A percentile compares a stretch with the other conserved stretches of the same genome.
These are phyloP conservation scores for Anodontia alba DNA, from an alignment of 2,888 invertebrate species.

Conservation along the genomic window DNA sequence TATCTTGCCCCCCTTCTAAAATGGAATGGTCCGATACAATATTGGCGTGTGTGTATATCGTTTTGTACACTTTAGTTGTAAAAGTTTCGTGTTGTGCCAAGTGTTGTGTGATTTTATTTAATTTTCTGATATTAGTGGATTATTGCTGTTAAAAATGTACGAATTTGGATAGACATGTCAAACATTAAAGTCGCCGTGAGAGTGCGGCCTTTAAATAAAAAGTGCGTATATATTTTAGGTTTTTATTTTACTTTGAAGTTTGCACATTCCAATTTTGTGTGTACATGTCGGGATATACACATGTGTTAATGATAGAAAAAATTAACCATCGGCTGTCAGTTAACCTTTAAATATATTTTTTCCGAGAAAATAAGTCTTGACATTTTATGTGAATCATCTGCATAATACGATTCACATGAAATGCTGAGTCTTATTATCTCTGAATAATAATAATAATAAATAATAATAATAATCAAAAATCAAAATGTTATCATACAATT, in stretches of 20 bases:
- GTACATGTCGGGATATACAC: no score
- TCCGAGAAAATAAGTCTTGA: no score
- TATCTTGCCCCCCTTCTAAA: no score
- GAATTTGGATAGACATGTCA: slow-evolving; percentile 72
- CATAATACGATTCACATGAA: no score
- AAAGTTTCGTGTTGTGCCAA: slow-evolving; percentile 20
- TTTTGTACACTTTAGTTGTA: not conserved
- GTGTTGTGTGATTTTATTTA: slow-evolving; percentile 37
- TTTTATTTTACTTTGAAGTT: not conserved
- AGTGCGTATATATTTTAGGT: slow-evolving; percentile 51
- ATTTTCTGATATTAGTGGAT: not conserved
- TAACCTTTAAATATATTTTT: no score
- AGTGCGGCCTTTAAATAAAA: slow-evolving; percentile 68
- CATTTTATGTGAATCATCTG: no score
- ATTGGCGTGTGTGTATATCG: not conserved
- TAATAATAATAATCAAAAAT: no score
- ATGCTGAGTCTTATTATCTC: no score
- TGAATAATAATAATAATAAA: no score
- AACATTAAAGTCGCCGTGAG: slow-evolving; percentile 77
- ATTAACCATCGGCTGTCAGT: no score
- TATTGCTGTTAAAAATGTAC: slow-evolving; percentile 62
- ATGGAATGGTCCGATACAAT: not conserved
- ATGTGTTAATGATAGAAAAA: no score
- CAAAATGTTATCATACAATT: no score
- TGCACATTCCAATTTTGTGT: not conserved